Evolutionary conservation across 2,797 vertebrate species (phyloP).

Genomic region (Chaenodraco wilsoni): DNA sequence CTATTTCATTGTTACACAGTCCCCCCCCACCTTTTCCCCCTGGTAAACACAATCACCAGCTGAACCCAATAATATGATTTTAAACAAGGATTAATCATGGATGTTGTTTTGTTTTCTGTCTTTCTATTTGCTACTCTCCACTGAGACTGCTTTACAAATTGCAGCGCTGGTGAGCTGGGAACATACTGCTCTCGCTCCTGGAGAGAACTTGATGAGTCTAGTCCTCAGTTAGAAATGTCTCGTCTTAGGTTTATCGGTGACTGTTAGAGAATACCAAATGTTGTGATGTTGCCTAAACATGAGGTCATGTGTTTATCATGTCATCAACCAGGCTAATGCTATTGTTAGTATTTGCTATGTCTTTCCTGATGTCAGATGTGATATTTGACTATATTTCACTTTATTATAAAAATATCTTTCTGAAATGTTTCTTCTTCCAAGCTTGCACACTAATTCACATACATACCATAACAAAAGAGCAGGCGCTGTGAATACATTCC

Average conservation of each 20-base stretch:
- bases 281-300: not conserved
- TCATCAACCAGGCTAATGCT: not conserved
- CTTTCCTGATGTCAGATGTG: not conserved
- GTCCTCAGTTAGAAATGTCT: constrained; percentile 19
- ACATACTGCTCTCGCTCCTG: constrained; percentile 18
- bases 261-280: not conserved
- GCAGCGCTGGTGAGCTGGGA: constrained; percentile 49
- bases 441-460: not conserved
- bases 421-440: not conserved
- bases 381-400: not conserved
- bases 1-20: constrained; percentile 10
- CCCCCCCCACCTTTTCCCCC: not conserved
- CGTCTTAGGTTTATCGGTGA: constrained; percentile 21
- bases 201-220: constrained; percentile 37
- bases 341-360: not conserved
- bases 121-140: constrained; percentile 50
- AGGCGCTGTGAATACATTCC: not conserved
- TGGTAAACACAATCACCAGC: constrained; percentile 34
- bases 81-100: constrained; percentile 67
- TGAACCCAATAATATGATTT: constrained; percentile 50
- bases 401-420: not conserved
- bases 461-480: not conserved
- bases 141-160: constrained; percentile 64
- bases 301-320: not conserved
- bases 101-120: constrained; percentile 65